phyloP scores from a whole-genome alignment of 2,797 vertebrate species.

The Melanotaenia boesemani region DNA sequence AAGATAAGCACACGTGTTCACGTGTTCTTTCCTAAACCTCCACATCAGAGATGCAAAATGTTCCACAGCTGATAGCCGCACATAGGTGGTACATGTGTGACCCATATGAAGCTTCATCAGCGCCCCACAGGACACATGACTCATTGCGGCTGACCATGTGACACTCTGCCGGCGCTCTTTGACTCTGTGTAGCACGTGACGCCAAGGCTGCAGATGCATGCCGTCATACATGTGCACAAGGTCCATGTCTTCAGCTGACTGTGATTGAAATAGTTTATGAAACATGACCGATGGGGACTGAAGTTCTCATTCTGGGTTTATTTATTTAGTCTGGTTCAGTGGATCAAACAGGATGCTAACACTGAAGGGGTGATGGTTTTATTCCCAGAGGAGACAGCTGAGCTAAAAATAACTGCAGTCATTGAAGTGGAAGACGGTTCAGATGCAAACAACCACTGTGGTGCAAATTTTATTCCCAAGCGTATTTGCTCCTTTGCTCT shows the following conservation, averaged over 20 bases:
- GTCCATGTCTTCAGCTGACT: not conserved
- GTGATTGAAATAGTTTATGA: not conserved
- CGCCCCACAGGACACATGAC: slow-evolving; percentile 51
- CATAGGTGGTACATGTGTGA: slow-evolving; percentile 51
- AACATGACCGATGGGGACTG: not conserved
- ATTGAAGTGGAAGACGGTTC: slow-evolving; percentile 38
- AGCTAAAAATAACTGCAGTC: slow-evolving; percentile 55
- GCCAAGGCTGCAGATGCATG: slow-evolving; percentile 12
- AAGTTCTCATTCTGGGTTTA: not conserved
- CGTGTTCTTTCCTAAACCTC: not conserved
- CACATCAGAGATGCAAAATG: not conserved
- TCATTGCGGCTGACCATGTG: slow-evolving; percentile 50
- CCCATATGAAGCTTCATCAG: slow-evolving; percentile 52
- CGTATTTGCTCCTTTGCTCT: too few species aligned
- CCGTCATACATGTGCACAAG: not conserved
- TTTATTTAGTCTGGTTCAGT: slow-evolving; percentile 2
- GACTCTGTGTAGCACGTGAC: slow-evolving; percentile 35
- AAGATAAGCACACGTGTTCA: not conserved
- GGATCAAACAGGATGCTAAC: not conserved
- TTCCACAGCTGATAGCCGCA: not conserved
- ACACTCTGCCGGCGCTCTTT: slow-evolving; percentile 6
- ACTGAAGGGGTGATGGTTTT: slow-evolving; percentile 8
- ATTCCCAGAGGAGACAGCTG: slow-evolving; percentile 35
- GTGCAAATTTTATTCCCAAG: slow-evolving; percentile 3
- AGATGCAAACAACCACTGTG: slow-evolving; percentile 16